Base-by-base conservation (phyloP, 2,888 invertebrate genomes). In the Macrosoma leucophasiata region DNA sequence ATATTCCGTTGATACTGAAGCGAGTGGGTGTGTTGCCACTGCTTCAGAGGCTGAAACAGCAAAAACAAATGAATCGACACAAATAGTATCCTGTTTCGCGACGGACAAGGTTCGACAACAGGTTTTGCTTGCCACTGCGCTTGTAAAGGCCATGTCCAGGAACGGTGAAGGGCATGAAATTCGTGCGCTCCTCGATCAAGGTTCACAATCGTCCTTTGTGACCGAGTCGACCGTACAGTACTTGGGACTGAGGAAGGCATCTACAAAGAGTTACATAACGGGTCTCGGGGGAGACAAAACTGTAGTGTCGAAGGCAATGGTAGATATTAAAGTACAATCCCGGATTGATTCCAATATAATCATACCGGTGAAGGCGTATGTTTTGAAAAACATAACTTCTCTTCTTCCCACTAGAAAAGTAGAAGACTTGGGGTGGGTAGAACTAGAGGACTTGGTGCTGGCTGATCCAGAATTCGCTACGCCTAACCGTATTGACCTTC, bases 151-250 rank as follows among this genome's bases (percentile, higher is more conserved):
- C 3, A 17, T 33, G 18, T 25, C 46, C 3, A 42, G 20, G 24
- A 31, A 30, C 3, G 49, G 48, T 2, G 3, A 7, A 3, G 11
- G 15, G 4, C 18, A 27, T 0, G 8, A 31, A 4, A 3, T 53
- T 2, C 34, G 53, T 20, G 45, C 45, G 4, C 36, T 57, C 7
- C 4, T 55, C 4, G 51, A 56, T 19, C 52, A 48, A 23, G 51
- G 48, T 2, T 50, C 49, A 1, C 50, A 50, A 4, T 46, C 43
- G 1, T 45, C 45, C 0, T 51, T 55, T 22, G 21, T 56, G 0
- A 49, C 49, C 0, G 52, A 54, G 19, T 33, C 40, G 2, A 27
- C 36, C 5, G 41, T 40, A 1, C 42, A 46, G 9, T 17, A 21
- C 3, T 28, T 45, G 3, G 46, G 46, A 3, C 21, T 49, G 2